Evolutionary conservation across 2,113 vertebrate species (phyloP), one percentile per base, ranked within the genome.

Genomic region (Trematocara macrostoma): DNA sequence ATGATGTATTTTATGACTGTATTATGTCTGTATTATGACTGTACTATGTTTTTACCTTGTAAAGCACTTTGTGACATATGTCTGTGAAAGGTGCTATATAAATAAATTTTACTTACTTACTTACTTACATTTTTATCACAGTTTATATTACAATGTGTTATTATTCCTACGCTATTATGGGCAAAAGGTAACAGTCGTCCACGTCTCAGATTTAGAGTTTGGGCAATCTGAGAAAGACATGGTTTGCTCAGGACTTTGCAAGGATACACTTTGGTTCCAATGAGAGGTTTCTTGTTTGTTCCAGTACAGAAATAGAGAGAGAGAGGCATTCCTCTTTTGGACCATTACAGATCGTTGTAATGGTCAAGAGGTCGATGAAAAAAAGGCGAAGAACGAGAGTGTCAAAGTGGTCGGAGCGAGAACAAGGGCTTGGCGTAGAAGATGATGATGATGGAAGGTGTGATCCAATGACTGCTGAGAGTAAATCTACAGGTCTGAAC

Each of bases 101-200:
- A n/a, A n/a, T n/a, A n/a, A n/a, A n/a, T n/a, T n/a, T n/a, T n/a
- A n/a, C n/a, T n/a, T n/a, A n/a, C n/a, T n/a, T n/a, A n/a, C n/a
- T n/a, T n/a, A n/a, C n/a, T n/a, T n/a, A n/a, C 76, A 86, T 93
- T 90, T 90, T 84, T 57, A 84, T 91, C 69, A 51, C 42, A 80
- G 59, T 88, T 89, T 87, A 79, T 59, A 83, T 94, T 83, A 74
- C 59, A 81, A 55, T 85, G 42, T 88, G 69, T 87, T 87, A 82
- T 83, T 78, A 90, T 89, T 85, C 83, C 47, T 83, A 84, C 76
- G 7, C 40, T 86, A 67, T 79, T 49, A 20, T 53, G 31, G 5
- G 14, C n/a, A 42, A 47, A 64, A 57, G 52, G 69, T 45, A 85
- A 69, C 31, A 45, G 11, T 18, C 14, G 31, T 29, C 61, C 35